Conservation (phyloP, 2,113 vertebrate genomes). For the Nothobranchius furzeri region DNA sequence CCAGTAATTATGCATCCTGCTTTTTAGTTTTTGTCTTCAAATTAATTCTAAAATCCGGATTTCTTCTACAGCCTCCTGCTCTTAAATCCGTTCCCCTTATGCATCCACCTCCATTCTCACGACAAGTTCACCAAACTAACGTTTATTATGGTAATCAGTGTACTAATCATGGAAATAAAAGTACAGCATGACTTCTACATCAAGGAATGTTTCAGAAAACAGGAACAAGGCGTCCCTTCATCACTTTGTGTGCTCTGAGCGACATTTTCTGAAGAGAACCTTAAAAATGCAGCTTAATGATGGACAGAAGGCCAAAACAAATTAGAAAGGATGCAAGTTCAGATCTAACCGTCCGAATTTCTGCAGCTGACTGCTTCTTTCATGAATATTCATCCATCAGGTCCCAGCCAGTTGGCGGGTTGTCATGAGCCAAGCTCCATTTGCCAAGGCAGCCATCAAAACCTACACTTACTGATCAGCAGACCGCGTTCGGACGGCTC, state of each 20-base stretch:
- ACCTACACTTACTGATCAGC: conserved; percentile 50
- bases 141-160: background rate
- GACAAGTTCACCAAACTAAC: background rate
- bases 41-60: too few relatives aligned
- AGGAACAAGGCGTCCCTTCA: conserved; percentile 2
- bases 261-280: background rate
- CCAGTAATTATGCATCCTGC: too few relatives aligned
- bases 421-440: conserved; percentile 53
- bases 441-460: conserved; percentile 57
- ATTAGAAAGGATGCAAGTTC: conserved; percentile 21
- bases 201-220: background rate
- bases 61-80: background rate
- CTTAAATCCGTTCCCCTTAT: background rate
- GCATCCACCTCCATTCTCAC: background rate
- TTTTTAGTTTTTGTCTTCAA: too few relatives aligned
- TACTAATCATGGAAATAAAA: background rate
- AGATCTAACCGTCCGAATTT: conserved; percentile 28
- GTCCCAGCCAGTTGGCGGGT: conserved; percentile 49
- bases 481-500: conserved; percentile 22
- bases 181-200: background rate
- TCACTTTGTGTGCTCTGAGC: background rate
- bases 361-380: conserved; percentile 27
- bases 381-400: conserved; percentile 58
- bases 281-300: conserved; percentile 9
- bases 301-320: conserved; percentile 14